Evolutionary conservation across 2,888 invertebrate species (phyloP), one percentile per base, ranked within the genome.

Genomic region (Mesorhabditis spiculigera): DNA sequence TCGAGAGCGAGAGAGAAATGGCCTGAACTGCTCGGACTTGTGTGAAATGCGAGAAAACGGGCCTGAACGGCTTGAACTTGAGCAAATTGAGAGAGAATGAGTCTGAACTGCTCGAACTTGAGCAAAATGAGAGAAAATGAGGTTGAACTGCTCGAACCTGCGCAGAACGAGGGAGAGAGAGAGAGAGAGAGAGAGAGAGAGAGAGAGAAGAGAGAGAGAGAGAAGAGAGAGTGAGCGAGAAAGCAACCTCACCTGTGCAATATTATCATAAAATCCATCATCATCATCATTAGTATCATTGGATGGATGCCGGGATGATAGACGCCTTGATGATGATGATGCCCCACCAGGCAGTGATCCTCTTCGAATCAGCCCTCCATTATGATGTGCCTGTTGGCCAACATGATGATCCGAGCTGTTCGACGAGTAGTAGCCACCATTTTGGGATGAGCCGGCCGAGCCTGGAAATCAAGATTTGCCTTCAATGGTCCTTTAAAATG

Each of bases 261-360:
- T 81, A 71, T 84, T 84, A 68, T 84, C 84, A 73, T 84, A 84
- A 74, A 84, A 81, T 43, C 80, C 82, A 65, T 83, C 83, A 64
- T 84, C 83, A 45, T 79, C 81, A 50, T 82, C 80, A 45, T 78
- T 28, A 28, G 28, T 28, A 3, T 28, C 28, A 28, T 28, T 28
- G 1, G 28, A 28, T 28, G 28, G 28, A 28, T 28, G 28, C 3
- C 28, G 28, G 1, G 28, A 28, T 1, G 28, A 28, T 28, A 28
- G 28, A 28, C 28, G 28, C 3, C 28, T 28, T 28, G 28, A 28
- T 28, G 28, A 28, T 1, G 28, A 28, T 28, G 28, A 28, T 28
- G 28, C 28, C 28, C 28, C 28, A 28, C 28, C 28, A 28, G 28
- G 28, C 28, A 77, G 66, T 43, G 77, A 72, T 72, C 78, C 75